phyloP scores from a whole-genome alignment of 2,888 invertebrate species.

The Polietes domitor region DNA sequence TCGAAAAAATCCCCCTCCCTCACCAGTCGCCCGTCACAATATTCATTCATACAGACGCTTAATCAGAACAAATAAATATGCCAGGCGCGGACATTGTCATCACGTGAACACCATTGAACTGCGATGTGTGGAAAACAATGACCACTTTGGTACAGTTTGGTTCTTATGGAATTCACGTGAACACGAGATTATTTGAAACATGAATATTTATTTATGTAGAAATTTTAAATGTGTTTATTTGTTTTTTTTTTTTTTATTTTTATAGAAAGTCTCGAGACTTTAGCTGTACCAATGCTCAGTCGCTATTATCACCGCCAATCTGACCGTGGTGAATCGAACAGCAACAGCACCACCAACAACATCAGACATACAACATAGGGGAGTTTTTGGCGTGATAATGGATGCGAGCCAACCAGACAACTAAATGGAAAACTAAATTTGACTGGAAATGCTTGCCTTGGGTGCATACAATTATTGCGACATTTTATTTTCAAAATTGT shows the following conservation, averaged over 20 bases:
- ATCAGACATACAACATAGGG: not conserved
- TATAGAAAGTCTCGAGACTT: constrained; percentile 34
- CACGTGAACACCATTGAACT: not conserved
- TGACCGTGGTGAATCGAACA: not conserved
- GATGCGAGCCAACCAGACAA: too few species aligned
- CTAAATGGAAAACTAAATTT: too few species aligned
- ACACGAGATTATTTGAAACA: constrained; percentile 18
- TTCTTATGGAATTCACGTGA: constrained; percentile 1
- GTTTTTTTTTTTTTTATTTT: too few species aligned
- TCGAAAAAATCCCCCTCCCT: not conserved
- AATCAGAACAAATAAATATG: not conserved
- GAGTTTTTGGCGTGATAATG: not conserved
- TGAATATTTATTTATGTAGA: not conserved
- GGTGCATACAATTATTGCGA: too few species aligned
- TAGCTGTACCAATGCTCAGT: not conserved
- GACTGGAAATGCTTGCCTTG: too few species aligned
- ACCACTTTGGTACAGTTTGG: not conserved
- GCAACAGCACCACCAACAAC: not conserved
- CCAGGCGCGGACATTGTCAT: not conserved
- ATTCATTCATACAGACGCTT: not conserved
- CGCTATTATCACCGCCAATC: not conserved
- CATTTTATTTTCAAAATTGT: too few species aligned
- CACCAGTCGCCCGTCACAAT: too few species aligned
- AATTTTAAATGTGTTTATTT: not conserved
- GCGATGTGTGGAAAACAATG: not conserved